Base-by-base conservation (phyloP, 2,113 vertebrate species). In the Oryzias javanicus region DNA sequence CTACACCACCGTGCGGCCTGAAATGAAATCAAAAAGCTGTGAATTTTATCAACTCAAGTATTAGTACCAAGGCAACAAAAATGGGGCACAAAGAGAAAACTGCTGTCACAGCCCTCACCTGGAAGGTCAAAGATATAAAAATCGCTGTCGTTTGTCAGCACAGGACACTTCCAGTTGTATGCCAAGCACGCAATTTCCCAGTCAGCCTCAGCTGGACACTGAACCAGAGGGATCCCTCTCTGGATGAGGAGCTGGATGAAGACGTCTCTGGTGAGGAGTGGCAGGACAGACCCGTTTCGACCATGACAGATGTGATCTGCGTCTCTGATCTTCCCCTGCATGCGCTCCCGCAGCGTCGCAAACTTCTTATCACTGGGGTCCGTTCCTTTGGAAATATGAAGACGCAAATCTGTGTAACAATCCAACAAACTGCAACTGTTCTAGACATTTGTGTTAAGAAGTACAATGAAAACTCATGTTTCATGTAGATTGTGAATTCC, bases 121-220 rank as follows among this genome's bases (percentile, higher is more conserved):
- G 88, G 88, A 61, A 99, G 83, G 62, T 96, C 93, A 84, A 96
- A 99, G 58, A 97, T 91, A 75, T 89, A 98, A 75, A 98, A 99
- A 79, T 99, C 97, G 67, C 96, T 98, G 74, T 98, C 97, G 1
- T 92, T 94, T 2, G 93, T 92, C 48, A 99, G 85, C 15, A 98
- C 92, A 0, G 96, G 95, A 42, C 96, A 98, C 25, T 83, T 86
- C 96, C 95, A 97, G 22, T 93, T 86, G 70, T 90, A 93, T 41
- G 96, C 97, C 61, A 99, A 88, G 18, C 92, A 93, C 7, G 94
- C 93, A 29, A 98, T 93, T 66, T 98, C 96, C 63, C 90, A 85
- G 80, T 99, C 96, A 19, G 97, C 96, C 85, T 99, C 96, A 7
- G 91, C 87, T 54, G 94, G 87, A 75, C 94, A 94, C 85, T 97